Evolutionary conservation across 2,113 vertebrate genomes (phyloP), one percentile per base, ranked within the genome.

Genomic region (Poeciliopsis turrubarensis): DNA sequence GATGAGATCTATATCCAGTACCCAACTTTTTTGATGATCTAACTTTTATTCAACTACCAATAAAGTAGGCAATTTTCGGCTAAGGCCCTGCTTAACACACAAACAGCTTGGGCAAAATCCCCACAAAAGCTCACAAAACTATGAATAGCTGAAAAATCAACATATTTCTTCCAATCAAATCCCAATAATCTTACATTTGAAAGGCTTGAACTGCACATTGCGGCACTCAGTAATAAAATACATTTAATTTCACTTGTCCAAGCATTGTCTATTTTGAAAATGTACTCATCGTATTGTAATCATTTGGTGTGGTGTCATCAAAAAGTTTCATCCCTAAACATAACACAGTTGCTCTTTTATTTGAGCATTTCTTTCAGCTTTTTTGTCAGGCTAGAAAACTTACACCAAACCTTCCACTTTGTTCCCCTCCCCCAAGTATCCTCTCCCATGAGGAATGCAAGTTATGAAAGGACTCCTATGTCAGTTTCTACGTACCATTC

Each of bases 401-500:
- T 44, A 39, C 39, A 69, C 79, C 79, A 75, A 72, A 51, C 44
- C 26, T 78, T 84, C 41, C 64, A 78, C 61, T 78, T 76, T 77
- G 80, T 82, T 77, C 89, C 65, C 92, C 85, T 90, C 89, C 92
- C 89, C 89, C 65, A 81, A 54, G 44, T 51, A 60, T 83, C 81
- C 85, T 78, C 76, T 86, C 73, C 69, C 81, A 78, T 82, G 77
- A 81, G 91, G 91, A 91, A 93, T 91, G 86, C 66, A 51, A 88
- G 82, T 79, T 90, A 92, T 93, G 90, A 93, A 93, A 91, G 80
- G 75, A 82, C 82, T 91, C 79, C 86, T 89, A 86, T 93, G 91
- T 92, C 87, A 81, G 65, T 83, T 84, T 87, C 78, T 84, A 65
- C 81, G 72, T 82, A 51, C 82, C 82, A 87, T 89, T 92, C 89